Percentiles rank a stretch among this genome's conserved stretches.
phyloP scores from a whole-genome alignment of 2,797 vertebrate genomes.

The Parotocinclus haroldoi region DNA sequence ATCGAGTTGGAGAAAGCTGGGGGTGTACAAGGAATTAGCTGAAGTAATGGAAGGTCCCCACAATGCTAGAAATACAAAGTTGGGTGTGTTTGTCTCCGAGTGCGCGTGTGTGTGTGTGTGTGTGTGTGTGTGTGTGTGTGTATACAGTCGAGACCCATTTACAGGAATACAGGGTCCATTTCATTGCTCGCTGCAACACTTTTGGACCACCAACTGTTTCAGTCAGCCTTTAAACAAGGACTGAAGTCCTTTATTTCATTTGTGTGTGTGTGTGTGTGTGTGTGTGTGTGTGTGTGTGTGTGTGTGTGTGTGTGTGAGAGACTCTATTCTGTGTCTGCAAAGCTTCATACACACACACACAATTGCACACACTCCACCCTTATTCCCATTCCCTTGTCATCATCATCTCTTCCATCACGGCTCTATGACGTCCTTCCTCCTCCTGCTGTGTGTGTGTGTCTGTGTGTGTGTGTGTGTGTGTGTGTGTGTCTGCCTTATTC shows the following conservation, averaged over 20 bases:
- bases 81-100: constrained; percentile 2
- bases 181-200: constrained; percentile 22
- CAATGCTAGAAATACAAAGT: no score
- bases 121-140: constrained; percentile 9
- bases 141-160: neutral
- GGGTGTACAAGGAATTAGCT: no score
- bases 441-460: constrained; percentile 3
- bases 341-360: constrained; percentile 6
- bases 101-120: constrained; percentile 17
- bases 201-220: constrained; percentile 38
- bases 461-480: constrained; percentile 13
- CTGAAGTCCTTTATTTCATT: constrained; percentile 31
- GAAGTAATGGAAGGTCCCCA: no score
- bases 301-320: constrained; percentile 20
- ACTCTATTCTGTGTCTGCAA: neutral
- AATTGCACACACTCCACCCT: constrained; percentile 27
- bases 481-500: constrained; percentile 56
- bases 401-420: constrained; percentile 26
- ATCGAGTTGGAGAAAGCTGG: no score
- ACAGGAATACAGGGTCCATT: constrained; percentile 25
- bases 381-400: constrained; percentile 27
- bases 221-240: constrained; percentile 28
- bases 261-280: constrained; percentile 14
- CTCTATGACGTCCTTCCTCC: constrained; percentile 28
- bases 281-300: constrained; percentile 18